A percentile compares a stretch with the other conserved stretches of the same genome.
Conservation (phyloP, 1,140 invertebrate species). For the Drosophila sp. region DNA sequence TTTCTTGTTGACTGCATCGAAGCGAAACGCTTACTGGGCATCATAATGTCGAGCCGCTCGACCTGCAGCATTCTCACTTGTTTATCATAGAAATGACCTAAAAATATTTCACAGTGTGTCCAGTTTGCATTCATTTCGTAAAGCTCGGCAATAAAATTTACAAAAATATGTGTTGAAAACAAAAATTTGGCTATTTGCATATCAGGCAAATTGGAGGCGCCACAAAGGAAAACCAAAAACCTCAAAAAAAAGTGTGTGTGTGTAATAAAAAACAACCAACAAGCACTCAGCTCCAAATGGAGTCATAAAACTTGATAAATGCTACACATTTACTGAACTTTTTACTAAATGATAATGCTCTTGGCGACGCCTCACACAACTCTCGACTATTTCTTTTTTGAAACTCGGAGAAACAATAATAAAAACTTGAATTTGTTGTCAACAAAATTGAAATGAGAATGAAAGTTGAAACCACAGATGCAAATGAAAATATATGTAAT, state of each 20-base stretch:
- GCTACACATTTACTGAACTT: constrained; percentile 58
- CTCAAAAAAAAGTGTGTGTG: background rate
- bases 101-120: constrained; percentile 53
- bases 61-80: too few relatives aligned
- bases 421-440: constrained; percentile 52
- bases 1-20: too few relatives aligned
- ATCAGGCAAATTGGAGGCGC: constrained; percentile 63
- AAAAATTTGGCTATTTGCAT: constrained; percentile 72
- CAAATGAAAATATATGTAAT: constrained; percentile 4
- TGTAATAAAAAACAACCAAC: constrained; percentile 14
- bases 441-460: background rate
- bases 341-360: constrained; percentile 47
- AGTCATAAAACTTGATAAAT: constrained; percentile 78
- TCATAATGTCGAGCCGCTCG: too few relatives aligned
- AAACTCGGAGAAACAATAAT: constrained; percentile 57
- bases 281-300: constrained; percentile 53
- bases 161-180: constrained; percentile 79
- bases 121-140: constrained; percentile 70
- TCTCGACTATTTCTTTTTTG: background rate
- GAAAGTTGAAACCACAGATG: constrained; percentile 1
- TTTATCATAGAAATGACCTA: constrained; percentile 46
- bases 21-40: too few relatives aligned
- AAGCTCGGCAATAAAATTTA: constrained; percentile 65
- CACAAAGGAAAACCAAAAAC: constrained; percentile 21
- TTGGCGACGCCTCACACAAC: constrained; percentile 13